A percentile compares a stretch with the other conserved stretches of the same genome.
These are phyloP conservation scores for Archaeoteleia sp. DNA, from an alignment of 2,888 invertebrate species.

Conservation along the genomic window DNA sequence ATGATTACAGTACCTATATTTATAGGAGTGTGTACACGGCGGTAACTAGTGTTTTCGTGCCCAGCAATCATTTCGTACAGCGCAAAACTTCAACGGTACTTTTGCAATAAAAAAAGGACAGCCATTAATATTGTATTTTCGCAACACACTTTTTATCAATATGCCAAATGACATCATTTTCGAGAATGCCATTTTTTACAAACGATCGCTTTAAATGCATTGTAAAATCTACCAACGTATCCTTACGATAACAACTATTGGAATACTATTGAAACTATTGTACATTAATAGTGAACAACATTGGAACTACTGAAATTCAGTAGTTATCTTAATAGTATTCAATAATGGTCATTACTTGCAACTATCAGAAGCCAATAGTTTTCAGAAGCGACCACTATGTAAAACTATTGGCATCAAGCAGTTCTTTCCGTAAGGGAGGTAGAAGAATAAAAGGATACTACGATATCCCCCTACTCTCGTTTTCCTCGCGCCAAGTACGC, in stretches of 20 bases:
- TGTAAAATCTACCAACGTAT: slow-evolving; percentile 6
- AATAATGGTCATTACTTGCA: no score
- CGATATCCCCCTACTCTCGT: no score
- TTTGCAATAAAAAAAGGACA: slow-evolving; percentile 9
- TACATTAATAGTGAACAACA: no score
- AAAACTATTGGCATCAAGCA: no score
- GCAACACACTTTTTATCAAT: slow-evolving; percentile 5
- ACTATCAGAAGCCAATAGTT: no score
- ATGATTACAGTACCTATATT: slow-evolving; percentile 9
- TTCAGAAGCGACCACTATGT: no score
- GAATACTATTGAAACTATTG: no score
- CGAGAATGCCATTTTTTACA: slow-evolving; percentile 10
- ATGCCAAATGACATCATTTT: slow-evolving; percentile 14
- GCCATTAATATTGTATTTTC: slow-evolving; percentile 2
- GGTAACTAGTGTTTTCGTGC: slow-evolving; percentile 14
- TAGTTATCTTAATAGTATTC: no score
- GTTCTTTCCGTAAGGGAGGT: no score
- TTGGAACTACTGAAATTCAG: no score
- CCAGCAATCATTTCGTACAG: slow-evolving; percentile 16
- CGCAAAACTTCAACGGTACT: slow-evolving; percentile 5
- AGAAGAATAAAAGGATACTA: no score
- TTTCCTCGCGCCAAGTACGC: no score
- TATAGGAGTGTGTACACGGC: slow-evolving; percentile 20
- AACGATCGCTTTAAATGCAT: slow-evolving; percentile 23
- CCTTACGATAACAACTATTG: slow-evolving; percentile 1